Percentiles rank a stretch among this genome's conserved stretches.
Conservation (phyloP, 2,888 invertebrate species). For the Cephus pulcher region DNA sequence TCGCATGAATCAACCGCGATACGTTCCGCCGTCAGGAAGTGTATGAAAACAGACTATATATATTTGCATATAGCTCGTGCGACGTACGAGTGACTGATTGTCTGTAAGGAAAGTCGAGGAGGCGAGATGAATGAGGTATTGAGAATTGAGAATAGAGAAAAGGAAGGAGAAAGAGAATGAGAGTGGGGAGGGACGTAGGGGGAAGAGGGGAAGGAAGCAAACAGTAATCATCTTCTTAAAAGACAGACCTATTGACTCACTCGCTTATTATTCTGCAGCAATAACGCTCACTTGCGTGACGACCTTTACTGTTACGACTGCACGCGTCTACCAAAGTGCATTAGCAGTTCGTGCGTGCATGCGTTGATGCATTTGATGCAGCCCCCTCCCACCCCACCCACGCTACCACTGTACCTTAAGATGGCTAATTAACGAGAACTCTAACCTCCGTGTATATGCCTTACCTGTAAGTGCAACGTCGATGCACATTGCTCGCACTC, state of each 20-base stretch:
- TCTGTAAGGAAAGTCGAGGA: not conserved
- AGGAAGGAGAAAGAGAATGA: not conserved
- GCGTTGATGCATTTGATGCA: not conserved
- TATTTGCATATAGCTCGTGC: not conserved
- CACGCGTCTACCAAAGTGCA: constrained; percentile 47
- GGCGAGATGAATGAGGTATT: constrained; percentile 8
- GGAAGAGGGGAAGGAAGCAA: not conserved
- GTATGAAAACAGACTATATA: not conserved
- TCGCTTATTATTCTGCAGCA: constrained; percentile 24
- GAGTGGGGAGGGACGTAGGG: not conserved
- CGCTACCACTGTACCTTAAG: not conserved
- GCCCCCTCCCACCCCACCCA: not conserved
- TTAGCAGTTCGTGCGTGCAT: constrained; percentile 24
- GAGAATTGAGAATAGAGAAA: constrained; percentile 16
- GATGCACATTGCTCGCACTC: not conserved
- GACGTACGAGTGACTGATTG: not conserved
- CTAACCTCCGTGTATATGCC: not conserved
- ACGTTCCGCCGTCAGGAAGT: not conserved
- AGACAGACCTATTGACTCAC: constrained; percentile 23
- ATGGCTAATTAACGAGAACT: not conserved
- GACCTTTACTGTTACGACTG: constrained; percentile 9
- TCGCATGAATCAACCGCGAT: not conserved
- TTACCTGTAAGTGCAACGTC: not conserved
- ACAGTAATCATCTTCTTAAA: constrained; percentile 33
- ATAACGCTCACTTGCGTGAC: constrained; percentile 30